These are phyloP conservation scores for Hylaea fasciaria DNA, from an alignment of 2,888 invertebrate genomes.

Conservation along the genomic window DNA sequence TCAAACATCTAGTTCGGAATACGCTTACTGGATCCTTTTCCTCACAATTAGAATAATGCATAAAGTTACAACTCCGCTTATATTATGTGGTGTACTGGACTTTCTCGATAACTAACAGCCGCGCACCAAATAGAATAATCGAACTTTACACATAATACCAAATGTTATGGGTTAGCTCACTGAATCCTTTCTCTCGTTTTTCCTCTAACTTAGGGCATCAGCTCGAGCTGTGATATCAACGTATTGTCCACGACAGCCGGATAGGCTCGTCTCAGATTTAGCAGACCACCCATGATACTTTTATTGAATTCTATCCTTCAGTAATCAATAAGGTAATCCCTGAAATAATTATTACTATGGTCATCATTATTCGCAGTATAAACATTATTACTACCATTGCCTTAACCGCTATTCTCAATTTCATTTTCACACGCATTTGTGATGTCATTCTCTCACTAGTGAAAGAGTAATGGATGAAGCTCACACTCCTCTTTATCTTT, in stretches of 20 bases:
- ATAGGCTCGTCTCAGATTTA: constrained; percentile 61
- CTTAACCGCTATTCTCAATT: neutral
- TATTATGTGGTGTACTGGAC: too few species aligned
- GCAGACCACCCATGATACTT: constrained; percentile 52
- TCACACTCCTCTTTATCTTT: too few species aligned
- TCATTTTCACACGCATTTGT: too few species aligned
- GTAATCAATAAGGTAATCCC: constrained; percentile 19
- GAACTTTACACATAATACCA: too few species aligned
- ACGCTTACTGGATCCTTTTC: too few species aligned
- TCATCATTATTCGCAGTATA: neutral
- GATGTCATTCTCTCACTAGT: too few species aligned
- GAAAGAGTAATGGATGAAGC: too few species aligned
- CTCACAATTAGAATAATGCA: too few species aligned
- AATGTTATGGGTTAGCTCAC: too few species aligned
- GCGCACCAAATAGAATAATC: too few species aligned
- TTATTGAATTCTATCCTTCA: constrained; percentile 35
- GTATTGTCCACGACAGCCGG: constrained; percentile 56
- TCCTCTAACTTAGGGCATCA: constrained; percentile 43
- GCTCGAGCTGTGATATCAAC: constrained; percentile 51
- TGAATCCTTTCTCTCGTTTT: neutral
- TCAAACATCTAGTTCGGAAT: too few species aligned
- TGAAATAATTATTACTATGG: neutral
- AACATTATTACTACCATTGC: neutral
- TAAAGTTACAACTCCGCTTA: neutral
- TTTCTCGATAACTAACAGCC: too few species aligned